phyloP scores from a whole-genome alignment of 2,888 invertebrate species.

The Elegia similella region DNA sequence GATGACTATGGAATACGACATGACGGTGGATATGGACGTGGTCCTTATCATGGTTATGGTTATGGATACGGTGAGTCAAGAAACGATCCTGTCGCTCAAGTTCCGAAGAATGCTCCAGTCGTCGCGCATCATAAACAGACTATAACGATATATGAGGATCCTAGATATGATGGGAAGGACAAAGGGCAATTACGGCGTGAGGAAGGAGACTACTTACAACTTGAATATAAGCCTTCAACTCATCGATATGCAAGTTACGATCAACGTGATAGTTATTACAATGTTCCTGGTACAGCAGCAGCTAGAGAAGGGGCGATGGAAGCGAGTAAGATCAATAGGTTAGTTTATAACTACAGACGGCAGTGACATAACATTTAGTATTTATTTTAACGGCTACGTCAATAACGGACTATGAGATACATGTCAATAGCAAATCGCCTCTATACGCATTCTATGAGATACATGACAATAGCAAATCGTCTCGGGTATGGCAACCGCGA shows the following conservation, averaged over 20 bases:
- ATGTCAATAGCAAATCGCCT: too few species aligned
- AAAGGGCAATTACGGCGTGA: slow-evolving; percentile 62
- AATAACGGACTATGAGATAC: neutral
- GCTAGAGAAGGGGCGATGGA: slow-evolving; percentile 56
- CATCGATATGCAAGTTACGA: slow-evolving; percentile 73
- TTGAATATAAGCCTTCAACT: slow-evolving; percentile 70
- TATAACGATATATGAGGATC: slow-evolving; percentile 78
- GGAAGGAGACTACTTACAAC: slow-evolving; percentile 66
- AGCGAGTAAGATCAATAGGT: slow-evolving; percentile 73
- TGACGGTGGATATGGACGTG: slow-evolving; percentile 66
- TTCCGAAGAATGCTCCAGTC: slow-evolving; percentile 60
- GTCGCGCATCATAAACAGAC: slow-evolving; percentile 73
- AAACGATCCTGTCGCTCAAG: slow-evolving; percentile 54
- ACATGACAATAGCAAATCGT: too few species aligned
- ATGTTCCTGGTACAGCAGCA: slow-evolving; percentile 38
- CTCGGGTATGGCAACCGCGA: too few species aligned
- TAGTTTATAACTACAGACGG: slow-evolving; percentile 75
- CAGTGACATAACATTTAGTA: slow-evolving; percentile 40
- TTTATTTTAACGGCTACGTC: neutral
- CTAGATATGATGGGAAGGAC: slow-evolving; percentile 66
- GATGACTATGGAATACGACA: slow-evolving; percentile 66
- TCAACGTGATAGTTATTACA: slow-evolving; percentile 51
- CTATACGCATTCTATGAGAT: too few species aligned
- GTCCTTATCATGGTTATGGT: slow-evolving; percentile 65
- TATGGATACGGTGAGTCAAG: slow-evolving; percentile 67